These are phyloP conservation scores for Stenodera caucasica DNA, from an alignment of 2,888 invertebrate species.

Conservation along the genomic window DNA sequence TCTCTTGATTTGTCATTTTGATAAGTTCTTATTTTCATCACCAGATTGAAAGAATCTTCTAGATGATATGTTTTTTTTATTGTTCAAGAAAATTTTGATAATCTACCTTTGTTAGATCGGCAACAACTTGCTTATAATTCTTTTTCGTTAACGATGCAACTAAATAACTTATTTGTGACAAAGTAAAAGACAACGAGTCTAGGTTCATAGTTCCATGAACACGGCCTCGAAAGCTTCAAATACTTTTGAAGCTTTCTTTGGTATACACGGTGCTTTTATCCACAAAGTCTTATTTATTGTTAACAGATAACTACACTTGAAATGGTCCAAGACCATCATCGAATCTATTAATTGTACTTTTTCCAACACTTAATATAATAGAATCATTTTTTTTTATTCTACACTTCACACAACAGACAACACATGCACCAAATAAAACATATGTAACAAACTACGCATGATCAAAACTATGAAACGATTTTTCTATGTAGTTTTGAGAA, in stretches of 20 bases:
- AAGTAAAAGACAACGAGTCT: slow-evolving; percentile 97
- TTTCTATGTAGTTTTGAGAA: background rate
- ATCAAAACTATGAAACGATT: slow-evolving; percentile 9
- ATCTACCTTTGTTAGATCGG: slow-evolving; percentile 88
- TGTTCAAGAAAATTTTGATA: slow-evolving; percentile 7
- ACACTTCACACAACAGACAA: slow-evolving; percentile 41
- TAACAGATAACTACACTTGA: slow-evolving; percentile 53
- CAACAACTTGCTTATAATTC: slow-evolving; percentile 88
- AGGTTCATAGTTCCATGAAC: slow-evolving; percentile 94
- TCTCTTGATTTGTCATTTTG: slow-evolving; percentile 38
- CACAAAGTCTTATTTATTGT: slow-evolving; percentile 54
- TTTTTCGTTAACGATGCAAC: slow-evolving; percentile 94
- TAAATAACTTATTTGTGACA: slow-evolving; percentile 98
- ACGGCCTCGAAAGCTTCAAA: slow-evolving; percentile 94
- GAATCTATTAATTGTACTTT: slow-evolving; percentile 39
- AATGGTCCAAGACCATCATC: slow-evolving; percentile 59
- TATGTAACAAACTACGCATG: slow-evolving; percentile 25
- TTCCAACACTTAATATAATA: slow-evolving; percentile 46
- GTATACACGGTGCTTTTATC: slow-evolving; percentile 70
- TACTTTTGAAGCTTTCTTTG: slow-evolving; percentile 89
- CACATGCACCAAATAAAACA: slow-evolving; percentile 43
- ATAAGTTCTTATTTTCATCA: slow-evolving; percentile 11
- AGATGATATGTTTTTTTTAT: background rate
- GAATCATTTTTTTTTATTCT: slow-evolving; percentile 37
- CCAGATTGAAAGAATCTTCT: slow-evolving; percentile 4